phyloP scores from a whole-genome alignment of 2,888 invertebrate genomes.

The Drosophila eohydei region DNA sequence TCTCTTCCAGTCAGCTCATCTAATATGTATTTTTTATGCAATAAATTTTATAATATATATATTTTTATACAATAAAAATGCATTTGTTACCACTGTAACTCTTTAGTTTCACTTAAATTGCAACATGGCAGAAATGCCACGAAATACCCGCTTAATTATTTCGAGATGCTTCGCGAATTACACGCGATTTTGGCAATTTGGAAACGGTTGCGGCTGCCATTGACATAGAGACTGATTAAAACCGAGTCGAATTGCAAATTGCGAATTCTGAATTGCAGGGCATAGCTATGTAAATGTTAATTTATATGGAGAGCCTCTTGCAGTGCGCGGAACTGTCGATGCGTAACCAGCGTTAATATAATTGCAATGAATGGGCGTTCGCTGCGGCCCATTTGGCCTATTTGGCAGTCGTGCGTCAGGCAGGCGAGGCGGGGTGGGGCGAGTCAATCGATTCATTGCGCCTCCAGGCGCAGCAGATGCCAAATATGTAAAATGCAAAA shows the following conservation, averaged over 20 bases:
- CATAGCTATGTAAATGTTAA: not conserved
- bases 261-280: not conserved
- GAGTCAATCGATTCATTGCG: conserved; percentile 9
- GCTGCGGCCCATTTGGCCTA: conserved; percentile 62
- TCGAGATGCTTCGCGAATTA: conserved; percentile 47
- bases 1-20: no score
- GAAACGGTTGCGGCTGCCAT: conserved; percentile 50
- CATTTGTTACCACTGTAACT: conserved; percentile 29
- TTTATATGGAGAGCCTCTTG: not conserved
- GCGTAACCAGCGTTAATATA: conserved; percentile 53
- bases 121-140: conserved; percentile 33
- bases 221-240: conserved; percentile 56
- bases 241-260: conserved; percentile 14
- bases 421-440: not conserved
- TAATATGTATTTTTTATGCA: no score
- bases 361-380: conserved; percentile 57
- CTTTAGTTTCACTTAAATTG: conserved; percentile 20
- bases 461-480: conserved; percentile 15
- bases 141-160: conserved; percentile 69
- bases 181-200: conserved; percentile 49
- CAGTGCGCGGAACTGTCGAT: conserved; percentile 22
- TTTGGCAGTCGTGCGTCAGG: conserved; percentile 60
- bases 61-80: not conserved
- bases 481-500: conserved; percentile 45
- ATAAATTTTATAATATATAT: no score